phyloP scores from a whole-genome alignment of 2,797 vertebrate species.

The Pithecia hirsuta region DNA sequence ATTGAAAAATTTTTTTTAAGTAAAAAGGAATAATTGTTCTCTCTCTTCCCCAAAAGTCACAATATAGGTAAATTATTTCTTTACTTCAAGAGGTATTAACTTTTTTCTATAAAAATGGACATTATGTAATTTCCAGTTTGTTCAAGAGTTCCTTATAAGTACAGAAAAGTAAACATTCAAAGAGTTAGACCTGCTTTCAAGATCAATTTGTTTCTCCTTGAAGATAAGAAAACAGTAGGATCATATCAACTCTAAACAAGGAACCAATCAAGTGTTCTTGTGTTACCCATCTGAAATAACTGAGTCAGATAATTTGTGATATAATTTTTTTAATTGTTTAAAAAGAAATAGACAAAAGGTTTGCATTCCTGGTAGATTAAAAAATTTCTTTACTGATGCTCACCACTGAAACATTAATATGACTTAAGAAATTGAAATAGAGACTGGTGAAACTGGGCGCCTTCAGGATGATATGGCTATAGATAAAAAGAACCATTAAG shows the following conservation, averaged over 20 bases:
- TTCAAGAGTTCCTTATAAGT: slow-evolving; percentile 10
- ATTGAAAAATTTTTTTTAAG: neutral
- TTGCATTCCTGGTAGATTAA: neutral
- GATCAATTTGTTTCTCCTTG: neutral
- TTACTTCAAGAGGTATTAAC: neutral
- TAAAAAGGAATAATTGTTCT: neutral
- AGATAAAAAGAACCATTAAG: neutral
- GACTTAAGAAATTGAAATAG: neutral
- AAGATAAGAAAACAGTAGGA: slow-evolving; percentile 18
- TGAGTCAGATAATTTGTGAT: neutral
- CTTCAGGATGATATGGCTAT: too few species aligned
- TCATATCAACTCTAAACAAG: neutral
- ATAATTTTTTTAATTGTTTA: neutral
- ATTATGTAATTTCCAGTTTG: neutral
- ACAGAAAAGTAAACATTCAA: neutral
- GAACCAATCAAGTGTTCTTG: neutral
- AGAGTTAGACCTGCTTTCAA: slow-evolving; percentile 26
- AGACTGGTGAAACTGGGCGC: neutral
- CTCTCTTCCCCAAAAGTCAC: neutral
- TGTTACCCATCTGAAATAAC: neutral
- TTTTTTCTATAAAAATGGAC: slow-evolving; percentile 12
- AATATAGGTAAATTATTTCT: neutral
- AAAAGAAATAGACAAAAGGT: neutral
- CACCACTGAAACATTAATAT: neutral
- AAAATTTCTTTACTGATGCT: neutral